A percentile compares a stretch with the other conserved stretches of the same genome.
Evolutionary conservation across 2,113 vertebrate species (phyloP).

Genomic region (Erythrocebus patas): DNA sequence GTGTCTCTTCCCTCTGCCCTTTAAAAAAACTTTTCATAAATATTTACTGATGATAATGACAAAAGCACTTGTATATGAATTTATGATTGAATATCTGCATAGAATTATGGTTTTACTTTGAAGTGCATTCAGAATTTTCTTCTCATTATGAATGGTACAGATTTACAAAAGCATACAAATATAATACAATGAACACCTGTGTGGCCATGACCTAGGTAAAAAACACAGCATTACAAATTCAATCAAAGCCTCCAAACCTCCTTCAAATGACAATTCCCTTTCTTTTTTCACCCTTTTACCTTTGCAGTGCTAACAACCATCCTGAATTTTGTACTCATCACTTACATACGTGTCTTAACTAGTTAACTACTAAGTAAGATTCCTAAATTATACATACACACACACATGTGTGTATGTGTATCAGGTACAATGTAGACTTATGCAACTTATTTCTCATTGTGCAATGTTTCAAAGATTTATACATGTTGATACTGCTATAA

Average conservation of each 20-base stretch:
- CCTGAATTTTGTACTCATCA: not conserved
- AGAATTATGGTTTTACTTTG: not conserved
- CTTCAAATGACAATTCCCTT: not conserved
- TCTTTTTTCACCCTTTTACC: not conserved
- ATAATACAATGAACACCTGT: not conserved
- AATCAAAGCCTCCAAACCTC: not conserved
- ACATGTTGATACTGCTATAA: not conserved
- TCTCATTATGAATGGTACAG: not conserved
- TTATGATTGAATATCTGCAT: not conserved
- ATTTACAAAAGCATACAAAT: not conserved
- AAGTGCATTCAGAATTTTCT: not conserved
- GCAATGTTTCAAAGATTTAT: not conserved
- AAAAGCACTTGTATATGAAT: not conserved
- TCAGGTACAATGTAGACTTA: not conserved
- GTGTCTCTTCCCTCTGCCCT: not conserved
- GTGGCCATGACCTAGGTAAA: not conserved
- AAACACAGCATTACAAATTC: not conserved
- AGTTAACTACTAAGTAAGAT: not conserved
- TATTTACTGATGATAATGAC: not conserved
- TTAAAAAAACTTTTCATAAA: not conserved
- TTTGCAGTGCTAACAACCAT: not conserved
- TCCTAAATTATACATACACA: not conserved
- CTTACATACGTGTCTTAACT: not conserved
- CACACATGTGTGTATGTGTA: not conserved
- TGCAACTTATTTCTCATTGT: not conserved